Percentiles rank a stretch among this genome's conserved stretches.
phyloP scores from a whole-genome alignment of 2,888 invertebrate species.

The Nipponacmea schrenckii region DNA sequence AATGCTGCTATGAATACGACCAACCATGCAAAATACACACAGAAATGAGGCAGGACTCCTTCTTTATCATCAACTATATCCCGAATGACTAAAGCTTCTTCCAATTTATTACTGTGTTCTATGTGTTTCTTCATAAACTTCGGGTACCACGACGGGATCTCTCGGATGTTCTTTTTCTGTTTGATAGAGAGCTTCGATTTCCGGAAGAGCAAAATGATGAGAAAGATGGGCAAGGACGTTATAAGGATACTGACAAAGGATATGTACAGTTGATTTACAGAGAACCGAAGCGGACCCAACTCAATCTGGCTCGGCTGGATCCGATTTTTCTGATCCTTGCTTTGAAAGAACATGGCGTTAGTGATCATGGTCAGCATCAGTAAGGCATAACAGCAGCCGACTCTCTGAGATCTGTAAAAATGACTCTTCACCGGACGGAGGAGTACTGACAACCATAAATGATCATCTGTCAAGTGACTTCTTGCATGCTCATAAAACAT shows the following conservation, averaged over 20 bases:
- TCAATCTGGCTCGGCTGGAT: conserved; percentile 18
- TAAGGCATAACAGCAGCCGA: conserved; percentile 30
- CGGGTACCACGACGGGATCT: conserved; percentile 10
- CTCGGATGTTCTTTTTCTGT: neutral
- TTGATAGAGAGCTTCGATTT: conserved; percentile 5
- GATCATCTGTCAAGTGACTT: conserved; percentile 66
- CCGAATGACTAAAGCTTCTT: conserved; percentile 12
- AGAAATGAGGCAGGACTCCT: conserved; percentile 36
- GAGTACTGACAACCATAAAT: conserved; percentile 69
- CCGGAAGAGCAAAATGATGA: conserved; percentile 17
- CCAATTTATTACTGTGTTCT: conserved; percentile 8
- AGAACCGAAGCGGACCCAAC: conserved; percentile 29
- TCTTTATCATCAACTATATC: conserved; percentile 19
- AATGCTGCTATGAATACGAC: conserved; percentile 33
- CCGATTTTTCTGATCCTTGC: conserved; percentile 18
- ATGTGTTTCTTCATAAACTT: conserved; percentile 13
- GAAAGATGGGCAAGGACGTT: conserved; percentile 17
- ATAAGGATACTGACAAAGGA: conserved; percentile 21
- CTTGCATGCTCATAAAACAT: conserved; percentile 63
- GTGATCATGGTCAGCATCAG: conserved; percentile 37
- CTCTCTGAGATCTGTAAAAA: conserved; percentile 30
- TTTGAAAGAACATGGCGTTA: conserved; percentile 37
- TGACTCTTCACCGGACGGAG: conserved; percentile 57
- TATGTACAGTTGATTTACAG: conserved; percentile 26
- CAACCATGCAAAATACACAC: conserved; percentile 42